phyloP scores from a whole-genome alignment of 2,113 vertebrate species.

The Promerops cafer region DNA sequence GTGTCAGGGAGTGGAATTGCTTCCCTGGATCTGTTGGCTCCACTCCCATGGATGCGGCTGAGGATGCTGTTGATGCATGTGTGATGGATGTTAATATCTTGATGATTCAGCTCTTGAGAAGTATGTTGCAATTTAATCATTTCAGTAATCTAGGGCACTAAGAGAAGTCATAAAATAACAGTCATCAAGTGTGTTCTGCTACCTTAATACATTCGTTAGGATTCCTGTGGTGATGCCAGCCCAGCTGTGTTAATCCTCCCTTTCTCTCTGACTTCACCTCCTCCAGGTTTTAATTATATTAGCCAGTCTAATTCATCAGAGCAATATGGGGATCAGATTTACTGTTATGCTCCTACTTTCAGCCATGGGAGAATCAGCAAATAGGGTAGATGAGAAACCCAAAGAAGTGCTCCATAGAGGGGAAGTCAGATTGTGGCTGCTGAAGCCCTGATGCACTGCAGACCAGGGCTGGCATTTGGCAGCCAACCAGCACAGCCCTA shows the following conservation, averaged over 20 bases:
- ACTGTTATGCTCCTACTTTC: not conserved
- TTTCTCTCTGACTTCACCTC: not conserved
- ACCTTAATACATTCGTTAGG: not conserved
- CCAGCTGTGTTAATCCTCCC: not conserved
- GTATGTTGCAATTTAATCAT: not conserved
- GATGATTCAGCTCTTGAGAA: not conserved
- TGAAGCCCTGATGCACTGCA: not conserved
- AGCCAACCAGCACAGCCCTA: not conserved
- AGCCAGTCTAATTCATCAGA: not conserved
- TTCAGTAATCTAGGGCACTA: not conserved
- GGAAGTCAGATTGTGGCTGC: not conserved
- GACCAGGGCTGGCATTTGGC: not conserved
- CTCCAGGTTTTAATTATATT: not conserved
- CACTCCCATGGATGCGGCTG: rapidly evolving
- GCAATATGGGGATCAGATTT: not conserved
- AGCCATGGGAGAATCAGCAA: not conserved
- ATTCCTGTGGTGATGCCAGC: not conserved
- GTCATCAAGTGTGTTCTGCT: not conserved
- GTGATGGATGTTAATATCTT: not conserved
- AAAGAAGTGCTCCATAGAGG: not conserved
- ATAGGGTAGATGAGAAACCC: not conserved
- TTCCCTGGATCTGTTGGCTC: not conserved
- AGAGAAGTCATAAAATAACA: not conserved
- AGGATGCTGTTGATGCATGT: not conserved
- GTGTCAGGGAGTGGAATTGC: not conserved